phyloP scores from a whole-genome alignment of 2,888 invertebrate species.

The Seira musarum region DNA sequence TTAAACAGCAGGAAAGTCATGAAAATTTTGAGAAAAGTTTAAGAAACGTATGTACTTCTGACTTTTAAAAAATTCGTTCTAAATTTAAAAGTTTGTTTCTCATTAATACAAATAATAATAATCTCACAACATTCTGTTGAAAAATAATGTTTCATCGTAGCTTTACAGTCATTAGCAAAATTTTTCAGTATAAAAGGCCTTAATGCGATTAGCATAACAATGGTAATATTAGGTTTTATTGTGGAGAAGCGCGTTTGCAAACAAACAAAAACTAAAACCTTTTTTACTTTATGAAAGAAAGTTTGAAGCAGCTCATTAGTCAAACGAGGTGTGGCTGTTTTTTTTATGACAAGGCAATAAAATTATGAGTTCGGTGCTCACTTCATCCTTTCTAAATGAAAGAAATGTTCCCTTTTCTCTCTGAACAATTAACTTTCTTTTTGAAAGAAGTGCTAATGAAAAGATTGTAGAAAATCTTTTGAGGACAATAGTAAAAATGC shows the following conservation, averaged over 20 bases:
- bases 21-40: no score
- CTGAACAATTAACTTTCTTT: background rate
- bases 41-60: no score
- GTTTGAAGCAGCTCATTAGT: background rate
- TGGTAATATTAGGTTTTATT: slow-evolving; percentile 3
- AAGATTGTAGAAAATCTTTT: no score
- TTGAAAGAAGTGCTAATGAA: background rate
- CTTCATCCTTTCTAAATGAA: background rate
- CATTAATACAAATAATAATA: no score
- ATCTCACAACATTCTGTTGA: no score
- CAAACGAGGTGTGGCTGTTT: background rate
- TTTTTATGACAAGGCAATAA: background rate
- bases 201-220: slow-evolving; percentile 10
- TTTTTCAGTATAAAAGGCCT: background rate
- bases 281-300: background rate
- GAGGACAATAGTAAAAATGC: no score
- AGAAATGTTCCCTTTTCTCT: background rate
- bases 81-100: background rate
- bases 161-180: background rate
- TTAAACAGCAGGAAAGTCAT: no score
- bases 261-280: background rate
- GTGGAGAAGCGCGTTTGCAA: background rate
- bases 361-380: background rate
- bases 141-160: background rate
- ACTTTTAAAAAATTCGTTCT: no score